These are phyloP conservation scores for Chalcis sispes DNA, from an alignment of 2,888 invertebrate genomes.

Conservation along the genomic window DNA sequence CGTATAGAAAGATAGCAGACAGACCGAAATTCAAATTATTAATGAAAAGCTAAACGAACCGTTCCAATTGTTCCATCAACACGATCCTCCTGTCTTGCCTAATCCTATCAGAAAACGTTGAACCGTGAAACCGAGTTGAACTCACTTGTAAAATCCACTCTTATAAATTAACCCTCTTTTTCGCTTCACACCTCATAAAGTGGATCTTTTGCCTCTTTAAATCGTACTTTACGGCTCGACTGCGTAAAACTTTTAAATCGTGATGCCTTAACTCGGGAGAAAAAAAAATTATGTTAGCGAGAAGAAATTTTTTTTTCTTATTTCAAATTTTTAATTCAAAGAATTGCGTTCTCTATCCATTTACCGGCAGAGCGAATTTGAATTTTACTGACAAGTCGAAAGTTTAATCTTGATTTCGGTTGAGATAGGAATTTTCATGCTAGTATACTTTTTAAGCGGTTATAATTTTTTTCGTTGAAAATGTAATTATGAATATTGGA, in stretches of 20 bases:
- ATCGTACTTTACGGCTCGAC: conserved; percentile 25
- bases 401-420: too few relatives aligned
- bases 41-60: conserved; percentile 18
- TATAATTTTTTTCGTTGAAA: too few relatives aligned
- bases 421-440: too few relatives aligned
- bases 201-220: conserved; percentile 25
- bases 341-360: too few relatives aligned
- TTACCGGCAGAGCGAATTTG: too few relatives aligned
- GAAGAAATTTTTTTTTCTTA: too few relatives aligned
- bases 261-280: background rate
- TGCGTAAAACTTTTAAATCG: conserved; percentile 25
- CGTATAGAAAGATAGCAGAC: background rate
- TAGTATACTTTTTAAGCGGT: too few relatives aligned
- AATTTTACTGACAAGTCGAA: too few relatives aligned
- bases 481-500: too few relatives aligned
- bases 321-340: too few relatives aligned
- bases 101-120: conserved; percentile 53
- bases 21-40: conserved; percentile 16
- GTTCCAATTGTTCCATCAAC: conserved; percentile 38
- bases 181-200: conserved; percentile 51
- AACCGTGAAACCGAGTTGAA: conserved; percentile 50
- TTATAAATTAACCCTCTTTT: conserved; percentile 51
- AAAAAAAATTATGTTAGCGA: background rate
- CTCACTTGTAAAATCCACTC: conserved; percentile 56
- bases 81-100: conserved; percentile 41